phyloP scores from a whole-genome alignment of 1,140 invertebrate species.

The Aporrectodea caliginosa region DNA sequence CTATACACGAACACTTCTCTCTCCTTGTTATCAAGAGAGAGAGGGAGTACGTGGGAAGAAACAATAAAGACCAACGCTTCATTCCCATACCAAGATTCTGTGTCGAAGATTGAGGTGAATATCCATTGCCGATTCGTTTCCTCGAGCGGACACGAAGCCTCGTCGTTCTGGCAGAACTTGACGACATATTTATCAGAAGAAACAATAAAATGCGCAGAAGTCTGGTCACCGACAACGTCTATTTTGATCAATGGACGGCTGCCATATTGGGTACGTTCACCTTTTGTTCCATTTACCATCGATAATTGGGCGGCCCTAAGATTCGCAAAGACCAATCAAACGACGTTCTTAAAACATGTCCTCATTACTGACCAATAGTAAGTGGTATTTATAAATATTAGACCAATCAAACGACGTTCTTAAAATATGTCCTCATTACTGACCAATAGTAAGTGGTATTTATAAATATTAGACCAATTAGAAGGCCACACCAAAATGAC shows the following conservation, averaged over 20 bases:
- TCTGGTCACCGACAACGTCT: background rate
- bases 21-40: too few relatives aligned
- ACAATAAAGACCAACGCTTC: too few relatives aligned
- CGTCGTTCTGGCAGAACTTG: background rate
- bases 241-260: background rate
- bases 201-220: background rate
- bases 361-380: background rate
- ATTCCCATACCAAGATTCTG: background rate
- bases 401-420: background rate
- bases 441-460: background rate
- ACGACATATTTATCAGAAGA: background rate
- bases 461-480: background rate
- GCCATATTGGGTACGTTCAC: conserved; percentile 1
- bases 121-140: background rate
- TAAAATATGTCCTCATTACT: background rate
- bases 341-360: background rate
- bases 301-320: background rate
- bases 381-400: background rate
- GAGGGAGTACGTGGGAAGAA: too few relatives aligned
- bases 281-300: background rate
- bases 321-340: background rate
- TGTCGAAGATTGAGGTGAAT: background rate
- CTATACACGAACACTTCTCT: too few relatives aligned
- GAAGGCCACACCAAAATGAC: too few relatives aligned
- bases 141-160: background rate